Conservation (phyloP, 2,113 vertebrate species). For the Puffinus mauretanicus region DNA sequence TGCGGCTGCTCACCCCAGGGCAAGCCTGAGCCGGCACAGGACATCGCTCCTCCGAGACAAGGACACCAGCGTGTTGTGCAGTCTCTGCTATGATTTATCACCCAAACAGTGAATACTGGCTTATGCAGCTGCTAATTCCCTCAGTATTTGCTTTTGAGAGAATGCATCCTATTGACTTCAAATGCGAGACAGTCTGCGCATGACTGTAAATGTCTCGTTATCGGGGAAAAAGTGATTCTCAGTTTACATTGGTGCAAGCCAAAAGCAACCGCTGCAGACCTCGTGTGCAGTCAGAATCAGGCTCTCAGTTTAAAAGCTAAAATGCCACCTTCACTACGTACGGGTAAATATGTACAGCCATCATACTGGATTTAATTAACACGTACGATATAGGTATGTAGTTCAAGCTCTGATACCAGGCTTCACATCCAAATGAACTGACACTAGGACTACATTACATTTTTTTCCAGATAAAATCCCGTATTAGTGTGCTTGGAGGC, state of each 20-base stretch:
- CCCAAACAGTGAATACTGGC: neutral
- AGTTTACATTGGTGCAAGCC: neutral
- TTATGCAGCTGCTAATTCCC: neutral
- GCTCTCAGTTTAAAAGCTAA: neutral
- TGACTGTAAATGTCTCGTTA: neutral
- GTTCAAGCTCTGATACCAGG: neutral
- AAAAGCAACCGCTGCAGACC: neutral
- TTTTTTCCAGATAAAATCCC: neutral
- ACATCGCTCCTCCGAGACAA: rapidly evolving
- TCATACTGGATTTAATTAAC: neutral
- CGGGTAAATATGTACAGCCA: rapidly evolving
- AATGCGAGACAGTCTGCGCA: neutral
- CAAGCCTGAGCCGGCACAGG: neutral
- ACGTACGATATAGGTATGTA: neutral
- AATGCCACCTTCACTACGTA: neutral
- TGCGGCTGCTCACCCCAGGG: neutral
- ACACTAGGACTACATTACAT: neutral
- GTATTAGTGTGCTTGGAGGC: neutral
- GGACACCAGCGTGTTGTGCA: neutral
- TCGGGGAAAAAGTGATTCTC: neutral
- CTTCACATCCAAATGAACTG: neutral
- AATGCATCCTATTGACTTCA: neutral
- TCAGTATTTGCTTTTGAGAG: neutral
- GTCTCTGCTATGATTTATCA: neutral
- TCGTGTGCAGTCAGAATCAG: neutral